These are phyloP conservation scores for Epistrophe grossulariae DNA, from an alignment of 2,888 invertebrate species.

Conservation along the genomic window DNA sequence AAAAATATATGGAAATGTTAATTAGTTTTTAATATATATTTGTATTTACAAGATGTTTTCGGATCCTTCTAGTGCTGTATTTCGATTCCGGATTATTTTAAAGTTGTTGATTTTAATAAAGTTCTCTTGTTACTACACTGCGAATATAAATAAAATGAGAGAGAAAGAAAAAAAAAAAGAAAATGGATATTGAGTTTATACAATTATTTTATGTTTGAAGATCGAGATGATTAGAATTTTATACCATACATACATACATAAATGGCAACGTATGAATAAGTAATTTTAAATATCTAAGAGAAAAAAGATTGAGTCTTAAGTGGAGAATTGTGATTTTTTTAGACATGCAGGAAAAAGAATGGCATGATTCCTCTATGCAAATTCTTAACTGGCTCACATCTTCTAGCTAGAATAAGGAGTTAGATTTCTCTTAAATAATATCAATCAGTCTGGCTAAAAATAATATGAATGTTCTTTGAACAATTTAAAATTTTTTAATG, in stretches of 20 bases:
- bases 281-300: slow-evolving; percentile 3
- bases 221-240: background rate
- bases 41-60: slow-evolving; percentile 67
- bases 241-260: slow-evolving; percentile 11
- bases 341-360: background rate
- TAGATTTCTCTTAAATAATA: background rate
- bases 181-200: slow-evolving; percentile 61
- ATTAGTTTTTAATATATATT: slow-evolving; percentile 15
- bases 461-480: background rate
- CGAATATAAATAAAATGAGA: slow-evolving; percentile 56
- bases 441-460: background rate
- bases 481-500: background rate
- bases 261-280: background rate
- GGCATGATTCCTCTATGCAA: background rate
- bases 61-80: slow-evolving; percentile 47
- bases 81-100: slow-evolving; percentile 69
- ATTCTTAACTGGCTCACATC: background rate
- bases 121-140: slow-evolving; percentile 73
- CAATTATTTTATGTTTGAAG: slow-evolving; percentile 26
- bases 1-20: slow-evolving; percentile 51
- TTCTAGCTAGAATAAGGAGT: background rate
- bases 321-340: background rate
- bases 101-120: slow-evolving; percentile 71
- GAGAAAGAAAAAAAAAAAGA: slow-evolving; percentile 55
- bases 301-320: background rate